These are phyloP conservation scores for Apomyelois bistriatella DNA, from an alignment of 2,888 invertebrate genomes.

Conservation along the genomic window DNA sequence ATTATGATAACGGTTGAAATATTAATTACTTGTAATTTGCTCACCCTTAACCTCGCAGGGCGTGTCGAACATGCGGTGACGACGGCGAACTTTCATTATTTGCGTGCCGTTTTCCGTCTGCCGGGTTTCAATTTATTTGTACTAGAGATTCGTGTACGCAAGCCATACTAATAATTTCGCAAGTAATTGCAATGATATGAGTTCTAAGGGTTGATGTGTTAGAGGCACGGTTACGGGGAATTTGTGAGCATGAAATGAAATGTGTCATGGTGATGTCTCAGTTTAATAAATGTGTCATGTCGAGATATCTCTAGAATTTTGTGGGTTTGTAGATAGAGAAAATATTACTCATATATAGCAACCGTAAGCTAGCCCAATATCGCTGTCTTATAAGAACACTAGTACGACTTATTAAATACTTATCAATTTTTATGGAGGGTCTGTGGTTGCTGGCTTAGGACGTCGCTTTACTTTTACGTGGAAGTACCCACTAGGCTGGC, in stretches of 20 bases:
- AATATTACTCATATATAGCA: no score
- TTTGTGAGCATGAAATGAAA: neutral
- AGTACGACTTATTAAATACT: no score
- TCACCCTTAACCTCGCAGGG: constrained; percentile 36
- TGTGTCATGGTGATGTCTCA: neutral
- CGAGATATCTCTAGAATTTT: neutral
- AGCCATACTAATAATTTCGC: constrained; percentile 1
- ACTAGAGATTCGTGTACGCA: neutral
- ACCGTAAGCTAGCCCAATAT: no score
- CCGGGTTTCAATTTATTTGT: constrained; percentile 31
- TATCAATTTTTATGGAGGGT: no score
- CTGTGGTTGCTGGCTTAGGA: no score
- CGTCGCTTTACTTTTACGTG: no score
- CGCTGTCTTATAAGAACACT: no score
- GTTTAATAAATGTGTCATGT: neutral
- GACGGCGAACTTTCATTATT: constrained; percentile 50
- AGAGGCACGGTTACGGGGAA: neutral
- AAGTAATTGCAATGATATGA: constrained; percentile 1
- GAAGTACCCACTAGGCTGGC: no score
- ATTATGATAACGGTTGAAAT: neutral
- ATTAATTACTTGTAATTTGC: neutral
- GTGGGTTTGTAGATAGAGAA: no score
- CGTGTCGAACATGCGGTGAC: constrained; percentile 42
- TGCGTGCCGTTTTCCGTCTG: constrained; percentile 46
- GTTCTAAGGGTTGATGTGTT: neutral